phyloP scores from a whole-genome alignment of 2,888 invertebrate genomes.

The Ceramica pisi region DNA sequence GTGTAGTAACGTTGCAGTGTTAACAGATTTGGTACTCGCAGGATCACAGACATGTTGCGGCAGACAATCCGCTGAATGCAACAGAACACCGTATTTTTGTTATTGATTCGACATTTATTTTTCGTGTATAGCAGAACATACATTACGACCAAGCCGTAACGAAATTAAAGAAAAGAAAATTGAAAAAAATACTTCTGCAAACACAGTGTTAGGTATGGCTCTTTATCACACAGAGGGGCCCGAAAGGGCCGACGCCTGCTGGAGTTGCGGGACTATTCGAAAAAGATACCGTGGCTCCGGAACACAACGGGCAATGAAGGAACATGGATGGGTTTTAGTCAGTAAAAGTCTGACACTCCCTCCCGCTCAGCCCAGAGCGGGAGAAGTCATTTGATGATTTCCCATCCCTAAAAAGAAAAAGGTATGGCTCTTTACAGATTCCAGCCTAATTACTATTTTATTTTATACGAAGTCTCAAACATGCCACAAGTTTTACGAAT shows the following conservation, averaged over 20 bases:
- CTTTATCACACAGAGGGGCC: no score
- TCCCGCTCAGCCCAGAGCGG: no score
- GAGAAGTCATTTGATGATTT: no score
- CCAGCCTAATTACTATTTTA: slow-evolving; percentile 38
- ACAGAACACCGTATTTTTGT: not conserved
- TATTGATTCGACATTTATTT: not conserved
- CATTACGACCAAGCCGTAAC: not conserved
- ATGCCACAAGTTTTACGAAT: slow-evolving; percentile 54
- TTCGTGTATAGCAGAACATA: no score
- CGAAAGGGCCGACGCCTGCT: no score
- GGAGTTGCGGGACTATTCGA: no score
- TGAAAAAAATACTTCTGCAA: slow-evolving; percentile 3
- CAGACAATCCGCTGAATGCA: not conserved
- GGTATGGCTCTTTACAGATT: slow-evolving; percentile 26
- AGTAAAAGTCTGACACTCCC: no score
- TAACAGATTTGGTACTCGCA: not conserved
- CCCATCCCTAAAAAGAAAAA: not conserved
- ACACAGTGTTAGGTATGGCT: not conserved
- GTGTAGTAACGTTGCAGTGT: not conserved
- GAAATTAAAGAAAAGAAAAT: not conserved
- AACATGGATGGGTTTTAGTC: no score
- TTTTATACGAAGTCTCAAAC: slow-evolving; percentile 27
- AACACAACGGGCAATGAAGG: no score
- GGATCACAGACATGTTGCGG: not conserved
- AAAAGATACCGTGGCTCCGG: no score